Conservation (phyloP, 2,888 invertebrate genomes). For the Ornithoptera priamus region DNA sequence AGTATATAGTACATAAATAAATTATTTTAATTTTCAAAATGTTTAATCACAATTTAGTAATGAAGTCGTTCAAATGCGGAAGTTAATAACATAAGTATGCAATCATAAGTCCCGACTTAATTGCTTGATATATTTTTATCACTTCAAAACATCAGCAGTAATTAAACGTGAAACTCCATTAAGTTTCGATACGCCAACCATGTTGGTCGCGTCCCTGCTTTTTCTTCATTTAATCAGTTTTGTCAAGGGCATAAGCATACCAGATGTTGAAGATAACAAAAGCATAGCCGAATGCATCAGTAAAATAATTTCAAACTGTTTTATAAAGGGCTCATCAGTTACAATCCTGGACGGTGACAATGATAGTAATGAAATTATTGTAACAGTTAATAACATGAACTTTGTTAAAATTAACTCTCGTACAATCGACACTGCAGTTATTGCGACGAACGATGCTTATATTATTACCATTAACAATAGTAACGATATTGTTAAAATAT, state of each 20-base stretch:
- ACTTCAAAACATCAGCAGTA: background rate
- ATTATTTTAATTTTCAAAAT: too few species aligned
- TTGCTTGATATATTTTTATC: background rate
- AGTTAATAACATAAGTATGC: background rate
- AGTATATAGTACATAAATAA: too few species aligned
- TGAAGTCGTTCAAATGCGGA: background rate
- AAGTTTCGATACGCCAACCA: background rate
- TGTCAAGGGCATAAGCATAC: background rate
- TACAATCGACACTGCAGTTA: slow-evolving; percentile 4
- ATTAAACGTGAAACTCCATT: background rate
- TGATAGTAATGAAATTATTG: slow-evolving; percentile 6
- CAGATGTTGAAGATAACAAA: background rate
- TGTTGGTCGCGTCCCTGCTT: background rate
- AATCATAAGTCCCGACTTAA: background rate
- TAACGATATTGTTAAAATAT: background rate
- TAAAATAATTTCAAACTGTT: slow-evolving; percentile 12
- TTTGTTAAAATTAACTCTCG: slow-evolving; percentile 7
- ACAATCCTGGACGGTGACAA: slow-evolving; percentile 1
- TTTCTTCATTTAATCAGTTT: background rate
- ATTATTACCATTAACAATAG: background rate
- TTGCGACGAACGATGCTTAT: slow-evolving; percentile 8
- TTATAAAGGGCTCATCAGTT: slow-evolving; percentile 5
- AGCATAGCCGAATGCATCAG: slow-evolving; percentile 3
- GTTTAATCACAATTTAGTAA: too few species aligned
- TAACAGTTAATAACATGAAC: slow-evolving; percentile 10